Conservation (phyloP, 2,113 vertebrate species). For the Fulmarus glacialis region DNA sequence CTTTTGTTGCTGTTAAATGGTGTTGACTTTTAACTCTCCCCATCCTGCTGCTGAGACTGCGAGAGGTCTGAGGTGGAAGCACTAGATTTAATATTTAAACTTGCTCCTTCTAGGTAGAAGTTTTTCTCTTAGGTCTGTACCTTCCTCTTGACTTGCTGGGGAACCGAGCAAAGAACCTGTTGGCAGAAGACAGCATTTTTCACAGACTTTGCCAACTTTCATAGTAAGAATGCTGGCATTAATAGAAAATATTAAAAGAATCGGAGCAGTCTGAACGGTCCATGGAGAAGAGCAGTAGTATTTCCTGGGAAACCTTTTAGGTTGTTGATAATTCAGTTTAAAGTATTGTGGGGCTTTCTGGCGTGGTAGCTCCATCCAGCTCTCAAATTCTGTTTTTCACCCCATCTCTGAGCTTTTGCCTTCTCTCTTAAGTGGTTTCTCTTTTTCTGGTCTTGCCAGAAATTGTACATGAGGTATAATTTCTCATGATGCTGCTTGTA, state of each 20-base stretch:
- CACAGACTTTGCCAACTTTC: accelerated
- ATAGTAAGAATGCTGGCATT: accelerated
- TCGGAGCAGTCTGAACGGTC: not conserved
- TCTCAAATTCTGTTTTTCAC: accelerated
- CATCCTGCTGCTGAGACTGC: not conserved
- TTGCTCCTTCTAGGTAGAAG: not conserved
- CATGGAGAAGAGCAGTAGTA: not conserved
- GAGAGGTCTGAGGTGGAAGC: not conserved
- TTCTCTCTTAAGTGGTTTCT: not conserved
- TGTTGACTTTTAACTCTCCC: not conserved
- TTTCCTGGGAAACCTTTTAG: not conserved
- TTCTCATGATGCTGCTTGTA: not conserved
- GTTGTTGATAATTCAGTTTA: not conserved
- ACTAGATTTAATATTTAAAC: not conserved
- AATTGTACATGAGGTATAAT: accelerated
- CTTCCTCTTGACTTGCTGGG: accelerated
- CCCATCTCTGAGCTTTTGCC: not conserved
- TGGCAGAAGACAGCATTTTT: not conserved
- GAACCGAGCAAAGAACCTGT: accelerated
- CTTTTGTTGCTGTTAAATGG: not conserved
- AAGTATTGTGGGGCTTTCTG: not conserved
- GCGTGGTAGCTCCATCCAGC: no score
- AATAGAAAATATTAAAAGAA: accelerated
- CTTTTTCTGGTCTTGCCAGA: not conserved
- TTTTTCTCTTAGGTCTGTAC: not conserved